Base-by-base conservation (phyloP, 2,797 vertebrate genomes). In the Hozukius guyotensis region DNA sequence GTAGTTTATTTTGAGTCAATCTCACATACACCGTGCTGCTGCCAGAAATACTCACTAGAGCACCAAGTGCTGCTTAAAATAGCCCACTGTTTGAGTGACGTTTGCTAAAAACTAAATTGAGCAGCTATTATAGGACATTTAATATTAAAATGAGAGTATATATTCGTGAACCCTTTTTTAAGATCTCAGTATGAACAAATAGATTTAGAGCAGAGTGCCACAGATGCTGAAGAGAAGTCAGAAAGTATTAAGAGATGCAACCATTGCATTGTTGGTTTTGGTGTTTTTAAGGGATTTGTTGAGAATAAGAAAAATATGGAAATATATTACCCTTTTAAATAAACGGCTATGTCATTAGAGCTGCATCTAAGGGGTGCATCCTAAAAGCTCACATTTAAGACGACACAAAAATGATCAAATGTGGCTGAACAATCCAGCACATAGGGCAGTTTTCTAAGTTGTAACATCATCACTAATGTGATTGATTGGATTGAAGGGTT, bases 1-100 rank as follows among this genome's bases (percentile, higher is more conserved):
- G 61, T 42, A 34, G 64, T 62, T 82, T 82, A 74, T 82, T 78
- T 78, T 57, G 56, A 78, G 70, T 63, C 20, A 34, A 6, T 36
- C 63, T 13, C 70, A 52, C 62, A 10, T 8, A 22, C 61, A 36
- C 56, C 2, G 11, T 42, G 24, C 32, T 42, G 46, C 74, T 73
- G 80, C 57, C 64, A 57, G 75, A 75, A 81, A 73, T 46, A 69
- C 70, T 24, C 34, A 34, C 18, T n/a, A 31, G 13, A 56, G 22
- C 36, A 24, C 36, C 31, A 53, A 64, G 52, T 53, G 75, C 8
- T 25, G 53, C 75, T 65, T 5, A 27, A 75, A 75, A 73, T 81
- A 70, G 49, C 24, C 16, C 8, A 2, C 22, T 16, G 60, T 63
- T 27, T 52, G 5, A 52, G 31, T 13, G 25, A 18, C 22, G 10